Conservation (phyloP, 1,140 invertebrate genomes). For the Sinella curviseta region DNA sequence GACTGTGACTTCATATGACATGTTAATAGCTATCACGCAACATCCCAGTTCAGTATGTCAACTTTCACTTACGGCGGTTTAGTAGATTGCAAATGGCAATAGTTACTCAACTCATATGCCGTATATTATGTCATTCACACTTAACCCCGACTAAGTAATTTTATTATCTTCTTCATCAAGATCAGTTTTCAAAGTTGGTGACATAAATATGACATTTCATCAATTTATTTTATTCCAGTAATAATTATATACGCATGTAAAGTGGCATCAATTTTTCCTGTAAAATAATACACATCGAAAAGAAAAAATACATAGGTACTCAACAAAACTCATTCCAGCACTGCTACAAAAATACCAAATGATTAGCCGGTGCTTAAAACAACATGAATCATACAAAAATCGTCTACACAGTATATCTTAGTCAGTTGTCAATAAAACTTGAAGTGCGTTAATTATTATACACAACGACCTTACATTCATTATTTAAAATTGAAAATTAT, state of each 20-base stretch:
- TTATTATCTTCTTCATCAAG: conserved; percentile 6
- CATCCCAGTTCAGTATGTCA: too few species aligned
- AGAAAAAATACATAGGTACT: too few species aligned
- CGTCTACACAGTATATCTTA: too few species aligned
- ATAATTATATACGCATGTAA: neutral
- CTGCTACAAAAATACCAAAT: conserved; percentile 8
- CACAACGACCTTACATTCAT: neutral
- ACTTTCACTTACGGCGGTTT: too few species aligned
- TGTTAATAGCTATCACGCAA: too few species aligned
- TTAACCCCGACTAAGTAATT: conserved; percentile 11
- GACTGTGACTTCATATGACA: too few species aligned
- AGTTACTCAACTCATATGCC: too few species aligned
- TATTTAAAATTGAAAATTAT: neutral
- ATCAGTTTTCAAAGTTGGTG: conserved; percentile 8
- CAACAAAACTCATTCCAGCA: neutral
- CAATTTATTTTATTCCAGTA: neutral
- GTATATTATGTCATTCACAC: neutral
- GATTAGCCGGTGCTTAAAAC: neutral
- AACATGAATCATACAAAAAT: neutral
- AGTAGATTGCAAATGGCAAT: too few species aligned
- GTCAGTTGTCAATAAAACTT: too few species aligned
- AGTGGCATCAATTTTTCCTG: neutral
- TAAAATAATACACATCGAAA: conserved; percentile 7
- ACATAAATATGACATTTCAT: conserved; percentile 15
- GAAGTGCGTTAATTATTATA: too few species aligned